Evolutionary conservation across 2,113 vertebrate genomes (phyloP).

Genomic region (Apistogramma diplotaenia): DNA sequence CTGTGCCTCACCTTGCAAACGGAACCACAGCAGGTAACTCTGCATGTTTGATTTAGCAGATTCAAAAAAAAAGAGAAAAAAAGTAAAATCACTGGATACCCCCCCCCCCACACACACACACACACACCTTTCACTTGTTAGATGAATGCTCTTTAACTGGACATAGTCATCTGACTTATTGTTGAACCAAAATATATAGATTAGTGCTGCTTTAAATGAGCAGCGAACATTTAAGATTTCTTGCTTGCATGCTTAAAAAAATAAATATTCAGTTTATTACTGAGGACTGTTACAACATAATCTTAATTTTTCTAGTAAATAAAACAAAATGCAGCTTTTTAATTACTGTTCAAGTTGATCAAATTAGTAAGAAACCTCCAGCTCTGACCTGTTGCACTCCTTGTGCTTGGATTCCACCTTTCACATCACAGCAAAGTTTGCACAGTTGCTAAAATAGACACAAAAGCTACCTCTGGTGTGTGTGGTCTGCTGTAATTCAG

Average conservation of each 20-base stretch:
- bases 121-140: not conserved
- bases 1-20: not conserved
- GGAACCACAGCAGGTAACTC: not conserved
- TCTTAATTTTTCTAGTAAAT: not conserved
- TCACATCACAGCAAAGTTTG: conserved; percentile 23
- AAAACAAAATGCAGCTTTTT: not conserved
- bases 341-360: not conserved
- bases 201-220: not conserved
- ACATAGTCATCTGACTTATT: not conserved
- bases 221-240: too few relatives aligned
- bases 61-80: not conserved
- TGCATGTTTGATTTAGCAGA: not conserved
- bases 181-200: not conserved
- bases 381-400: not conserved
- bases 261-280: too few relatives aligned
- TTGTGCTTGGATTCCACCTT: conserved; percentile 31
- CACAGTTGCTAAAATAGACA: conserved; percentile 37
- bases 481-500: conserved; percentile 60
- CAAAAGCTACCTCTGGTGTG: conserved; percentile 50
- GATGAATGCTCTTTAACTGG: not conserved
- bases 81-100: too few relatives aligned
- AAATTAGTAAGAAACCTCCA: not conserved
- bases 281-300: not conserved
- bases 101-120: too few relatives aligned
- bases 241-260: too few relatives aligned